Evolutionary conservation across 37 sponge, comb jelly and placozoan species (phyloP).

Genomic region (Ephydatia muelleri): DNA sequence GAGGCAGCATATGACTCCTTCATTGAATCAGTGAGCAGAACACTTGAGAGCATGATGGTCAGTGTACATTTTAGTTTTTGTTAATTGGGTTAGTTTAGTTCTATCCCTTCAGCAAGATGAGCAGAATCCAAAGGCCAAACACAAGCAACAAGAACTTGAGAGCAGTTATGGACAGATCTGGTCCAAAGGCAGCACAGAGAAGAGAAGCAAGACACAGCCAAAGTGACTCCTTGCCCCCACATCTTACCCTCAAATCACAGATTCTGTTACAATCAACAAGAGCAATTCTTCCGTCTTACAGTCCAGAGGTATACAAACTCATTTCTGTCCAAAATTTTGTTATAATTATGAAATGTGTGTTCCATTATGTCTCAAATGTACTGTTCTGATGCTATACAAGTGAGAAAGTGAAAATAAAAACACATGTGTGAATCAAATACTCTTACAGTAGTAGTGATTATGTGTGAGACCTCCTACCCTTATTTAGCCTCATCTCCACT

Average conservation of each 20-base stretch:
- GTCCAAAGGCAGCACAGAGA: neutral
- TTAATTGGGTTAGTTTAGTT: neutral
- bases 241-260: neutral
- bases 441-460: too few relatives aligned
- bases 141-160: slow-evolving; percentile 10
- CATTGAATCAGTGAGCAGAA: neutral
- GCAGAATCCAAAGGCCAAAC: slow-evolving; percentile 21
- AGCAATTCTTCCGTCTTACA: too few relatives aligned
- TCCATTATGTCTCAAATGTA: too few relatives aligned
- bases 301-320: too few relatives aligned
- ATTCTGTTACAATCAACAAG: too few relatives aligned
- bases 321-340: too few relatives aligned
- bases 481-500: too few relatives aligned
- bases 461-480: too few relatives aligned
- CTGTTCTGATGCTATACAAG: too few relatives aligned
- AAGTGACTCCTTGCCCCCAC: neutral
- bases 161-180: slow-evolving; percentile 18
- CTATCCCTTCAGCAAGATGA: neutral
- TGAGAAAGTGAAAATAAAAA: too few relatives aligned
- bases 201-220: neutral
- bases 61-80: neutral
- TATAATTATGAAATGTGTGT: too few relatives aligned
- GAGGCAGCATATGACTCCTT: neutral
- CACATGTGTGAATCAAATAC: too few relatives aligned
- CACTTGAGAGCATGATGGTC: slow-evolving; percentile 9